Conservation (phyloP, 1,140 invertebrate genomes). For the Megalopta genalis region DNA sequence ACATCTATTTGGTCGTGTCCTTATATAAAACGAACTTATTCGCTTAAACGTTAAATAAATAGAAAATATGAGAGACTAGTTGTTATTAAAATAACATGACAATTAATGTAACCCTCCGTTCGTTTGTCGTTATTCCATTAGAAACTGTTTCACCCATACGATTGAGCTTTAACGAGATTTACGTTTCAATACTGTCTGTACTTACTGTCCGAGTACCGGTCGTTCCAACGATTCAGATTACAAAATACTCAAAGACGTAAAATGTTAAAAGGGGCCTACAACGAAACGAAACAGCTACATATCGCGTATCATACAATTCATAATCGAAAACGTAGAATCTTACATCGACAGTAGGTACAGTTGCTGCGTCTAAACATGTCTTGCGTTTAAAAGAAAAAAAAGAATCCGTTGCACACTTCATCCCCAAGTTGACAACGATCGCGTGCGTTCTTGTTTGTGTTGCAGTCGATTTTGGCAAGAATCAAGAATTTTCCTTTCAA, state of each 20-base stretch:
- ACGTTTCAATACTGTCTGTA: constrained; percentile 31
- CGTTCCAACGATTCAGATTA: neutral
- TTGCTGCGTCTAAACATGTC: neutral
- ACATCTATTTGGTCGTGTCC: constrained; percentile 68
- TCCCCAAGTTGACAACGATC: constrained; percentile 5
- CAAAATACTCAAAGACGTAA: neutral
- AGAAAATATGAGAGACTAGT: constrained; percentile 73
- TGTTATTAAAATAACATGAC: constrained; percentile 66
- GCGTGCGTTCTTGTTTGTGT: constrained; percentile 14
- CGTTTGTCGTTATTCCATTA: constrained; percentile 24
- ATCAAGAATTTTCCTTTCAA: constrained; percentile 36
- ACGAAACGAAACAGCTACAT: neutral
- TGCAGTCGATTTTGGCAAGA: constrained; percentile 48
- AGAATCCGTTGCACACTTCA: constrained; percentile 1
- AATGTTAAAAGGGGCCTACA: neutral
- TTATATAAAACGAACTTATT: constrained; percentile 61
- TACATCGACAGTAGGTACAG: constrained; percentile 23
- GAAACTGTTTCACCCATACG: constrained; percentile 28
- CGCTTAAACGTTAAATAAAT: constrained; percentile 59
- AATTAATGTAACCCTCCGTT: constrained; percentile 34
- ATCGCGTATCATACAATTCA: constrained; percentile 9
- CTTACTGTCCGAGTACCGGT: constrained; percentile 1
- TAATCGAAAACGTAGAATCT: neutral
- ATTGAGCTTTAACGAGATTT: constrained; percentile 35
- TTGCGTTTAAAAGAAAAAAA: constrained; percentile 11